Evolutionary conservation across 2,888 invertebrate genomes (phyloP).

Genomic region (Apamea crenata): DNA sequence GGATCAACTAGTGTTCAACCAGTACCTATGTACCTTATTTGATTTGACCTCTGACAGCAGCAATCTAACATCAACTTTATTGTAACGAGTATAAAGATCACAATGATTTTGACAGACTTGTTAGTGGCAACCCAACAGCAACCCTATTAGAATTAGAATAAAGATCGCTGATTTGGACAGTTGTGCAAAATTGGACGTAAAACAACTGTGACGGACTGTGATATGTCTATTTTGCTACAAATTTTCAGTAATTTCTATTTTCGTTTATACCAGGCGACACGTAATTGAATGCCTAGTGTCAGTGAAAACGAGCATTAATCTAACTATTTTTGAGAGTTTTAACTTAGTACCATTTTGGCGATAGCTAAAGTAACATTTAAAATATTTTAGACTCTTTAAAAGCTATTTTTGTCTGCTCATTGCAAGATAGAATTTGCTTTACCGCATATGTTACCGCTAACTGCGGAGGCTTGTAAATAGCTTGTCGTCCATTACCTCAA

Average conservation of each 20-base stretch:
- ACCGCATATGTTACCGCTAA: too few relatives aligned
- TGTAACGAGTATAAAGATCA: not conserved
- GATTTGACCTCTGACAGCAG: not conserved
- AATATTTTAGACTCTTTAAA: too few relatives aligned
- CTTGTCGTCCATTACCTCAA: too few relatives aligned
- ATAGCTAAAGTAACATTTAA: not conserved
- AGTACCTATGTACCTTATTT: too few relatives aligned
- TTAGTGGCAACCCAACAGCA: too few relatives aligned
- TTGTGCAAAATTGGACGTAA: not conserved
- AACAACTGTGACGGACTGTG: too few relatives aligned
- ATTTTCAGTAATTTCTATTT: not conserved
- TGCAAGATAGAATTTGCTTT: not conserved
- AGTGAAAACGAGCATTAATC: not conserved
- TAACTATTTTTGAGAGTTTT: not conserved
- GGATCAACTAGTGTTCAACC: not conserved
- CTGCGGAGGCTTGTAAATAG: too few relatives aligned
- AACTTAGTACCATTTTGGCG: not conserved
- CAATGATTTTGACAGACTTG: not conserved
- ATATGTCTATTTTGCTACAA: not conserved
- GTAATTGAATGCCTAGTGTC: not conserved
- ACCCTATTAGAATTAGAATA: not conserved
- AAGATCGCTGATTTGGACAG: not conserved
- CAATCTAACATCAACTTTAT: not conserved
- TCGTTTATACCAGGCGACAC: not conserved
- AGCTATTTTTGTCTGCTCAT: too few relatives aligned